Percentiles rank a stretch among this genome's conserved stretches.
Conservation (phyloP, 2,888 invertebrate genomes). For the Cryptophagus acutangulus region DNA sequence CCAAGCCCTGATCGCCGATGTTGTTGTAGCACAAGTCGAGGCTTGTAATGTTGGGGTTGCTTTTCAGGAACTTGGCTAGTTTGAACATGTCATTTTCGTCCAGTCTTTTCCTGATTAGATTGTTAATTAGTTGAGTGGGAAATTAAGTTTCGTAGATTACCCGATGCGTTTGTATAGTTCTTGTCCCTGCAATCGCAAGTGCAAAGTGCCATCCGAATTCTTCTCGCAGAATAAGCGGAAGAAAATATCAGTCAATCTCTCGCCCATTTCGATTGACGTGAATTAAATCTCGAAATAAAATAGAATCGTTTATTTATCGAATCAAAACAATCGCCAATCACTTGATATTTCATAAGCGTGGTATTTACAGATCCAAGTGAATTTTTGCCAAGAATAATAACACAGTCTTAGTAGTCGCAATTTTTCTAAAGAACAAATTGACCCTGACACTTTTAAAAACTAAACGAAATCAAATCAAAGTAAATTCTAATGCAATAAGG, state of each 20-base stretch:
- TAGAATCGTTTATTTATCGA: too few relatives aligned
- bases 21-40: conserved; percentile 56
- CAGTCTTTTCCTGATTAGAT: conserved; percentile 13
- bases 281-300: too few relatives aligned
- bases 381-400: conserved; percentile 5
- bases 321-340: too few relatives aligned
- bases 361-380: not conserved
- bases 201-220: conserved; percentile 53
- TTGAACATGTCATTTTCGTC: not conserved
- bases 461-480: too few relatives aligned
- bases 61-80: conserved; percentile 46
- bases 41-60: conserved; percentile 49
- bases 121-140: too few relatives aligned
- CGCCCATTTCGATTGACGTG: too few relatives aligned
- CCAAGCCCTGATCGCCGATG: conserved; percentile 52
- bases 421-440: conserved; percentile 13
- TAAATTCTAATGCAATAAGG: too few relatives aligned
- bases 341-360: too few relatives aligned
- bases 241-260: too few relatives aligned
- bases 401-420: conserved; percentile 12
- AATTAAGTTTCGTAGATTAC: too few relatives aligned
- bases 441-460: conserved; percentile 10
- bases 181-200: conserved; percentile 52
- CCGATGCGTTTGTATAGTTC: conserved; percentile 48
- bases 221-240: conserved; percentile 47